Percentiles rank a stretch among this genome's conserved stretches.
Conservation (phyloP, 2,888 invertebrate genomes). For the Eulithis testata region DNA sequence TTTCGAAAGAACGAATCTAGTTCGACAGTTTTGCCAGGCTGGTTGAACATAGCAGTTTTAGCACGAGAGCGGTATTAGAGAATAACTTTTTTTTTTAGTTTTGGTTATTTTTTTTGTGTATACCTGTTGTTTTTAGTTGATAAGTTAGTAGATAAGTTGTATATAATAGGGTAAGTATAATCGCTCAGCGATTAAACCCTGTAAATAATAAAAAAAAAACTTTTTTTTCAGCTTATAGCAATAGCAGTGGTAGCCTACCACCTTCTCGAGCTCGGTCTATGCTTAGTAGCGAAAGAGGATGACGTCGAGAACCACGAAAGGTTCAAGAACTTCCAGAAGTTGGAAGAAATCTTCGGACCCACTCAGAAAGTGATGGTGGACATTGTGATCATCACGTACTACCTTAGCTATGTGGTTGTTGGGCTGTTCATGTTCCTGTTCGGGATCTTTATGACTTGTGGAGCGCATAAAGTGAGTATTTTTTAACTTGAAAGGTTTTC, state of each 20-base stretch:
- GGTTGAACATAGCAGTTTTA: too few species aligned
- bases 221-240: constrained; percentile 68
- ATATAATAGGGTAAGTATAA: too few species aligned
- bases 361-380: constrained; percentile 61
- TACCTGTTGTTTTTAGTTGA: too few species aligned
- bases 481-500: too few species aligned
- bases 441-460: constrained; percentile 65
- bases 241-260: constrained; percentile 70
- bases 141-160: too few species aligned
- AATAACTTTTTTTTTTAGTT: too few species aligned
- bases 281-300: constrained; percentile 61
- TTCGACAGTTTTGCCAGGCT: too few species aligned
- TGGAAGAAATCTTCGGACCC: constrained; percentile 71
- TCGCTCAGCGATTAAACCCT: too few species aligned
- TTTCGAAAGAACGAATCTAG: too few species aligned
- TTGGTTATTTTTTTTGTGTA: too few species aligned
- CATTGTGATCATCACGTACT: constrained; percentile 65
- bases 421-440: constrained; percentile 67
- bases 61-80: too few species aligned
- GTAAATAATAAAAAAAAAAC: too few species aligned
- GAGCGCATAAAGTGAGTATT: constrained; percentile 68
- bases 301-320: constrained; percentile 57
- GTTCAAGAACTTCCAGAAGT: constrained; percentile 68
- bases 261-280: constrained; percentile 66
- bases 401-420: constrained; percentile 64